Evolutionary conservation across 2,113 vertebrate species (phyloP).

Genomic region (Cololabis saira): DNA sequence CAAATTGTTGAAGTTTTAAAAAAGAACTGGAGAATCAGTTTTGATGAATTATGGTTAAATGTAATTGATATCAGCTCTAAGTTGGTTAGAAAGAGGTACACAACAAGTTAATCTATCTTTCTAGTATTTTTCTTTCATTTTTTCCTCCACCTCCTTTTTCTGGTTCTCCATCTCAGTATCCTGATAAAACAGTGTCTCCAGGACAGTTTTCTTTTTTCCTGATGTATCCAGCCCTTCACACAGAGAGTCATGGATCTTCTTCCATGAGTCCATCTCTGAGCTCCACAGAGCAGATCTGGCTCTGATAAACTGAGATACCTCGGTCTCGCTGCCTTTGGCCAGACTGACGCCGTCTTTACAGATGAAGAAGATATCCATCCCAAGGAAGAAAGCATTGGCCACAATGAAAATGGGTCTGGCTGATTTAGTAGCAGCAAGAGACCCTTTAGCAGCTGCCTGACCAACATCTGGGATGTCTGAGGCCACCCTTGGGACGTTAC

Average conservation of each 20-base stretch:
- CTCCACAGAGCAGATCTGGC: constrained; percentile 51
- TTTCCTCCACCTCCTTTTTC: too few relatives aligned
- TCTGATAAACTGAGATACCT: constrained; percentile 47
- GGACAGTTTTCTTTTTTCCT: constrained; percentile 2
- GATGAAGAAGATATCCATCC: constrained; percentile 63
- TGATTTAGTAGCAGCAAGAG: constrained; percentile 17
- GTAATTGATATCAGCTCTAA: too few relatives aligned
- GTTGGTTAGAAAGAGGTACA: too few relatives aligned
- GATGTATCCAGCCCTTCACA: not conserved
- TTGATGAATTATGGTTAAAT: too few relatives aligned
- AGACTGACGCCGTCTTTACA: constrained; percentile 55
- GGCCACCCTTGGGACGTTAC: constrained; percentile 27
- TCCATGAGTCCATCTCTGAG: constrained; percentile 49
- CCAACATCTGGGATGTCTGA: constrained; percentile 52
- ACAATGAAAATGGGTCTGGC: constrained; percentile 11
- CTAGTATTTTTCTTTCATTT: too few relatives aligned
- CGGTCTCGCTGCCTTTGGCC: constrained; percentile 38
- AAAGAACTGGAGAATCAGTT: too few relatives aligned
- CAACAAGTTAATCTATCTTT: too few relatives aligned
- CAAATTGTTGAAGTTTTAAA: too few relatives aligned
- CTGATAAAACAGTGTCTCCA: constrained; percentile 36
- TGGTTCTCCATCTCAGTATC: not conserved
- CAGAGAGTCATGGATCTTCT: constrained; percentile 34
- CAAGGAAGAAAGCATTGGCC: constrained; percentile 48
- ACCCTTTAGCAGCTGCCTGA: constrained; percentile 39